Evolutionary conservation across 1,140 invertebrate genomes (phyloP), one percentile per base, ranked within the genome.

Genomic region (Monomorium pharaonis): DNA sequence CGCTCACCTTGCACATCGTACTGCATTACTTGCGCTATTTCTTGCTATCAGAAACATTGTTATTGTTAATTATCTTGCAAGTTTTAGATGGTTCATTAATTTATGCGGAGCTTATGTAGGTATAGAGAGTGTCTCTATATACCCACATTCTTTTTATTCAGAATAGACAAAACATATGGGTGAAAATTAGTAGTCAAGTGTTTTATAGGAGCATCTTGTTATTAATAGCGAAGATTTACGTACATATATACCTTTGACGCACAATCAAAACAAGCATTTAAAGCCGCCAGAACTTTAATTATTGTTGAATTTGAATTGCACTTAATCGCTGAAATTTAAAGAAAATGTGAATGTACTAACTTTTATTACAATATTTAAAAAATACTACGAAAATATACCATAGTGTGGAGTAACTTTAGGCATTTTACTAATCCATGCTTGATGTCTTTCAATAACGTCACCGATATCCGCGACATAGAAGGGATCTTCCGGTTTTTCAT

Each of bases 181-280:
- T 27, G 6, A 47, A 47, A 1, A 9, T 18, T 47, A 69, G 7
- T 37, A 37, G 6, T 47, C 27, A 63, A 33, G 33, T 2, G n/a
- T 4, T 72, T 51, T 37, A n/a, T n/a, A 51, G 4, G 24, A 12
- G 30, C 16, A 27, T 9, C 18, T 49, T 70, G 7, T 7, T 74
- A 33, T 33, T 9, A 51, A 24, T 27, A 33, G 7, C 10, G 5
- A 2, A 21, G 21, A 12, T 30, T 16, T 51, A 30, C 24, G 9
- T 4, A n/a, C 37, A 49, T 0, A 56, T 70, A 62, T 86, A 97
- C 97, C 95, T 97, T 97, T 49, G 97, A 97, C 0, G 97, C 97
- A 93, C 97, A 98, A 92, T 98, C 97, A 93, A 98, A 98, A 56
- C 96, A 96, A 63, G 95, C 94, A 63, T 97, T 97, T 27, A 97